These are phyloP conservation scores for Setophaga petechia DNA, from an alignment of 2,113 vertebrate species.

Conservation along the genomic window DNA sequence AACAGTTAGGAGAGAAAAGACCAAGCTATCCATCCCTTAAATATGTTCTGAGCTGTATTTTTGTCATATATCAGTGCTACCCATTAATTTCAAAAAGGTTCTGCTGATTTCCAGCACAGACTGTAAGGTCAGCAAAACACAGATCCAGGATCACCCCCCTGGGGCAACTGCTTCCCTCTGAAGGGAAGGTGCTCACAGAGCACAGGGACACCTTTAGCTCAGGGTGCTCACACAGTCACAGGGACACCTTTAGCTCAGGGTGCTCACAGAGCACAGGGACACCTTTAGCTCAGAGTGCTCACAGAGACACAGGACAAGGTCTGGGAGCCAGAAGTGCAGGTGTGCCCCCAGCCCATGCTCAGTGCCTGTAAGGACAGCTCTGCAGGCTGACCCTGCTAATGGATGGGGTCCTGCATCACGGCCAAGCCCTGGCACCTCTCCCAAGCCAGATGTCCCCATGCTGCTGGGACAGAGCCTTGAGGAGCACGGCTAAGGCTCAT, in stretches of 20 bases:
- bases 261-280: too few species aligned
- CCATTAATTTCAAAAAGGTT: neutral
- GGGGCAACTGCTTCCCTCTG: neutral
- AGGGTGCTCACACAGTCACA: too few species aligned
- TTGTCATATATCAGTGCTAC: neutral
- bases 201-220: too few species aligned
- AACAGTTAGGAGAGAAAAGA: neutral
- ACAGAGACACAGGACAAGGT: neutral
- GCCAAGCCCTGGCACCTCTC: neutral
- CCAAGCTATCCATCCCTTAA: neutral
- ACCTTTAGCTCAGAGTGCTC: too few species aligned
- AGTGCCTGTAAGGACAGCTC: rapidly evolving
- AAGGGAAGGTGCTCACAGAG: neutral
- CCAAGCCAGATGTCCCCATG: neutral
- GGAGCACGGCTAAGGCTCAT: neutral
- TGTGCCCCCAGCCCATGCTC: neutral
- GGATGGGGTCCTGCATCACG: neutral
- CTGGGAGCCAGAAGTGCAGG: neutral
- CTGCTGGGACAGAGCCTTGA: neutral
- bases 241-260: too few species aligned
- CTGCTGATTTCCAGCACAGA: neutral
- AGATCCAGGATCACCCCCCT: neutral
- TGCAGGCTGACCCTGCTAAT: neutral
- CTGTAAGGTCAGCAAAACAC: neutral
- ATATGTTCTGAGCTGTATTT: neutral